These are phyloP conservation scores for Tarsius wallacei DNA, from an alignment of 2,797 vertebrate species.

Conservation along the genomic window DNA sequence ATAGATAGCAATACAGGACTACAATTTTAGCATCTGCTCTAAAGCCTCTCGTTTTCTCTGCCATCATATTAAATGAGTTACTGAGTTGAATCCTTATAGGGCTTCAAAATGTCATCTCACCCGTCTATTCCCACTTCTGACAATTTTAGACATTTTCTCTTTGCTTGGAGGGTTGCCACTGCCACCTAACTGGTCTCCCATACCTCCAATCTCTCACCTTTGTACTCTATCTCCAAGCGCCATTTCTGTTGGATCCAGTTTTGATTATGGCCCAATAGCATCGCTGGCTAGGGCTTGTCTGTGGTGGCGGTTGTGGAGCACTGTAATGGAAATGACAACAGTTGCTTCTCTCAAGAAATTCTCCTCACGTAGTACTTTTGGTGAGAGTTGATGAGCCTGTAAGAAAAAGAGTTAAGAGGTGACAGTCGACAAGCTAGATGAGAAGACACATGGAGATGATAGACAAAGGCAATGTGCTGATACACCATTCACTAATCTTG, in stretches of 20 bases:
- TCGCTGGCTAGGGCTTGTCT: neutral
- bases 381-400: neutral
- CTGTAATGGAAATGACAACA: too few relatives aligned
- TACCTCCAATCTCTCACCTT: neutral
- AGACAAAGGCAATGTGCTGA: neutral
- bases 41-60: neutral
- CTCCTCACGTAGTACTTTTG: neutral
- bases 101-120: neutral
- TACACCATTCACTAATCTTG: neutral
- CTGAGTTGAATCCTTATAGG: neutral
- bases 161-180: neutral
- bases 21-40: neutral
- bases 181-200: neutral
- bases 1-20: neutral
- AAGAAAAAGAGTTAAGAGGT: neutral
- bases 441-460: neutral
- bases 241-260: neutral
- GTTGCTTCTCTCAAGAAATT: neutral
- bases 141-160: neutral
- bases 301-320: too few relatives aligned
- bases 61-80: slow-evolving; percentile 8
- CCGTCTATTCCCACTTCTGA: neutral
- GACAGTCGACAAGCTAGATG: neutral
- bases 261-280: neutral
- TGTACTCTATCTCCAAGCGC: neutral